phyloP scores from a whole-genome alignment of 2,113 vertebrate genomes.

The Epinephelus cyanopodus region DNA sequence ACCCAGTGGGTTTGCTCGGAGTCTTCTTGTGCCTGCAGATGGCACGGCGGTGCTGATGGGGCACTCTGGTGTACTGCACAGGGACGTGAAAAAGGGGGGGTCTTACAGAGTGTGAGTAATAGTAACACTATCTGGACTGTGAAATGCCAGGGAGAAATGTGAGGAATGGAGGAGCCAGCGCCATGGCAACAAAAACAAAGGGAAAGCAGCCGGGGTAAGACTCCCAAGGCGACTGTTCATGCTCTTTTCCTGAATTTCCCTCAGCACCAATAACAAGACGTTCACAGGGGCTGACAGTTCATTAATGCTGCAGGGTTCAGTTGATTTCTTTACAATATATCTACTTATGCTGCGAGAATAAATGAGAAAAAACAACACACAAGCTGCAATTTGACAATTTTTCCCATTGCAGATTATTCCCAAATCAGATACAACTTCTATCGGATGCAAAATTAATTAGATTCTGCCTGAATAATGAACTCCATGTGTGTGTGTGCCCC shows the following conservation, averaged over 20 bases:
- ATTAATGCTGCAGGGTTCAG: slow-evolving; percentile 51
- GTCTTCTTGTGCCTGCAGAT: slow-evolving; percentile 67
- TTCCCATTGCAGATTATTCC: slow-evolving; percentile 28
- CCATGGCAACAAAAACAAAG: slow-evolving; percentile 77
- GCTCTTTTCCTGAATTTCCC: slow-evolving; percentile 62
- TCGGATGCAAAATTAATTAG: slow-evolving; percentile 56
- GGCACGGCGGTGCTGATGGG: slow-evolving; percentile 67
- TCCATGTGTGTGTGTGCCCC: neutral
- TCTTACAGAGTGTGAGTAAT: slow-evolving; percentile 51
- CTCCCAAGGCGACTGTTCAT: slow-evolving; percentile 56
- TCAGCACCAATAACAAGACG: slow-evolving; percentile 70
- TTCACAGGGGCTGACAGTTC: slow-evolving; percentile 55
- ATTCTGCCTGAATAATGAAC: slow-evolving; percentile 47
- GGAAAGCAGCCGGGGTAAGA: slow-evolving; percentile 46
- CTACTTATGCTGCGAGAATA: slow-evolving; percentile 19
- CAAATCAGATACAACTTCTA: slow-evolving; percentile 50
- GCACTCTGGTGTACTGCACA: slow-evolving; percentile 47
- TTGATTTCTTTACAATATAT: slow-evolving; percentile 53
- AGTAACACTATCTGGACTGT: slow-evolving; percentile 59
- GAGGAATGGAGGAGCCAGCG: slow-evolving; percentile 51
- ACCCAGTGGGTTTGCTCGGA: slow-evolving; percentile 51
- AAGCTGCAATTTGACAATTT: slow-evolving; percentile 30
- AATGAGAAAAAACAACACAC: slow-evolving; percentile 33
- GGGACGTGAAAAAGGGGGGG: slow-evolving; percentile 11
- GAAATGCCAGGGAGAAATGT: slow-evolving; percentile 53